Conservation (phyloP, 2,113 vertebrate species). For the Procavia capensis region DNA sequence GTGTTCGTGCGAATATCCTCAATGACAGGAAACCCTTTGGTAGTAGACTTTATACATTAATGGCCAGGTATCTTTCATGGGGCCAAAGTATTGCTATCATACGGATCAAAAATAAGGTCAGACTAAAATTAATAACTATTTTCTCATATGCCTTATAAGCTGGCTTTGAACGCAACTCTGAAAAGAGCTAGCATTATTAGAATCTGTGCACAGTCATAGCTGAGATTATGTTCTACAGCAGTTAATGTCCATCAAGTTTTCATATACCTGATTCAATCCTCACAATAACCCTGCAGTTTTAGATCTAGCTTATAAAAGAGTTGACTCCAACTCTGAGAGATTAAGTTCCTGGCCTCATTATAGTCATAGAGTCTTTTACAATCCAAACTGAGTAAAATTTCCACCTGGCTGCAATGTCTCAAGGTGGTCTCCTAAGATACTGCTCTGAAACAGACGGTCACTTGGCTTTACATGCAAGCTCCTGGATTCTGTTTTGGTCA, state of each 20-base stretch:
- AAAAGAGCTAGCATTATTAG: background rate
- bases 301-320: background rate
- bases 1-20: background rate
- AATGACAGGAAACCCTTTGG: background rate
- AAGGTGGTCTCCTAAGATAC: background rate
- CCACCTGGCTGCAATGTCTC: background rate
- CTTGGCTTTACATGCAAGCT: background rate
- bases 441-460: background rate
- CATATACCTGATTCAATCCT: background rate
- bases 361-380: background rate
- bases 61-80: background rate
- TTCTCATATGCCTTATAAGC: slow-evolving; percentile 1
- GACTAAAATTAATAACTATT: background rate
- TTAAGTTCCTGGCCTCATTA: background rate
- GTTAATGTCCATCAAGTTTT: background rate
- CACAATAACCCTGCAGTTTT: background rate
- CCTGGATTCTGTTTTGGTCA: background rate
- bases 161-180: background rate
- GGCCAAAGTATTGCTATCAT: background rate
- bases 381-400: background rate
- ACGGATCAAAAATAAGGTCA: slow-evolving; percentile 20
- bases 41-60: background rate
- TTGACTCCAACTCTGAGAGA: background rate
- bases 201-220: background rate
- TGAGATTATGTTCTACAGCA: background rate